Evolutionary conservation across 2,888 invertebrate genomes (phyloP), one percentile per base, ranked within the genome.

Genomic region (Aspidiotus rigidus): DNA sequence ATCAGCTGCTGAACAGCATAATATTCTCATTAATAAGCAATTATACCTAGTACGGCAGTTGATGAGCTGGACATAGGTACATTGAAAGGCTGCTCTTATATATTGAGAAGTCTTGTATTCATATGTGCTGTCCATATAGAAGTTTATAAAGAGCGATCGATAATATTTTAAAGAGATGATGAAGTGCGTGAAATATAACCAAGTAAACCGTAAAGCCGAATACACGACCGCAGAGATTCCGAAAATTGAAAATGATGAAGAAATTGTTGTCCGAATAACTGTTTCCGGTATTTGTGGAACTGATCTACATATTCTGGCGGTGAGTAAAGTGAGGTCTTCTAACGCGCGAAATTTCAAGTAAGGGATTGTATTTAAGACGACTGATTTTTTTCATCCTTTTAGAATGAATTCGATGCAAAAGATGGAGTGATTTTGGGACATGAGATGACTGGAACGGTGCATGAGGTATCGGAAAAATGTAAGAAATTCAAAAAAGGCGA

Each of bases 231-330:
- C 80, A 53, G 80, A 82, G 0, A 74, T 83, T 39, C 85, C 85
- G 0, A 76, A 78, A 75, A 75, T 84, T 0, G 75, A 78, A 0
- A 81, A 82, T 3, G 78, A 83, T 61, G 84, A 86, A n/a, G 83
- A 88, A 61, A 79, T 87, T 3, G 79, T 88, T 1, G 60, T 67
- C 10, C 83, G 81, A 75, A 85, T 88, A 0, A 83, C 84, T 9
- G 87, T 83, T 74, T 78, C 87, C 0, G 88, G 88, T 0, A 79
- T 88, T 41, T 88, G 88, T 74, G 88, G 88, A 0, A 88, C 87
- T 0, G 88, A 88, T 77, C 77, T 88, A 7, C 88, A 88, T 74
- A 85, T 87, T 64, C 80, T 87, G 10, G 82, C 84, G 79, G 88
- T 87, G 79, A 74, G 76, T 73, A 63, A 62, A 16, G 28, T 5